These are phyloP conservation scores for Myotis pilosus DNA, from an alignment of 2,797 vertebrate genomes.

Conservation along the genomic window DNA sequence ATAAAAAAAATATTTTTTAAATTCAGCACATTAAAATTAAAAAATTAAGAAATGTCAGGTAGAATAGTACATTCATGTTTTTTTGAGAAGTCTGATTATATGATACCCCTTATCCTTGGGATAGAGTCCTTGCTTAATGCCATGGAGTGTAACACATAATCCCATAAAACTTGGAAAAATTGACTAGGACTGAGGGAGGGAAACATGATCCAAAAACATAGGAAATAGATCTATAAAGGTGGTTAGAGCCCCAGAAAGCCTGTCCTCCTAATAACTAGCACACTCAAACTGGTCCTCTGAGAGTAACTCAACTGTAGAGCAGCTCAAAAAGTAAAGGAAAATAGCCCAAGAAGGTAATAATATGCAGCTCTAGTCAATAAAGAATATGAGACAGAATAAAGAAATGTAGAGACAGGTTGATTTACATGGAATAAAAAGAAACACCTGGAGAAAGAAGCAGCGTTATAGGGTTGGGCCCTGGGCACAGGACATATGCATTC, in stretches of 20 bases:
- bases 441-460: neutral
- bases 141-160: neutral
- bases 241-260: neutral
- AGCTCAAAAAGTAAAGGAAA: neutral
- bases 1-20: neutral
- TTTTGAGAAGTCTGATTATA: neutral
- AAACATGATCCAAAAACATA: neutral
- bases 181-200: neutral
- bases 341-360: neutral
- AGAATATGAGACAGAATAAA: neutral
- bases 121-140: neutral
- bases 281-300: neutral
- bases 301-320: neutral
- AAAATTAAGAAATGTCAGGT: neutral
- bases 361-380: neutral
- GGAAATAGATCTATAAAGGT: neutral
- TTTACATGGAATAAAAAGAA: neutral
- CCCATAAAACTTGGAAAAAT: neutral
- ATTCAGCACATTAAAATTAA: neutral
- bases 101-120: rapidly evolving
- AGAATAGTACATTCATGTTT: neutral
- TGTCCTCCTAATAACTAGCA: neutral
- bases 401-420: neutral
- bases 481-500: neutral
- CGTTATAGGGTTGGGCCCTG: neutral